Evolutionary conservation across 2,113 vertebrate genomes (phyloP).

Genomic region (Caretta caretta): DNA sequence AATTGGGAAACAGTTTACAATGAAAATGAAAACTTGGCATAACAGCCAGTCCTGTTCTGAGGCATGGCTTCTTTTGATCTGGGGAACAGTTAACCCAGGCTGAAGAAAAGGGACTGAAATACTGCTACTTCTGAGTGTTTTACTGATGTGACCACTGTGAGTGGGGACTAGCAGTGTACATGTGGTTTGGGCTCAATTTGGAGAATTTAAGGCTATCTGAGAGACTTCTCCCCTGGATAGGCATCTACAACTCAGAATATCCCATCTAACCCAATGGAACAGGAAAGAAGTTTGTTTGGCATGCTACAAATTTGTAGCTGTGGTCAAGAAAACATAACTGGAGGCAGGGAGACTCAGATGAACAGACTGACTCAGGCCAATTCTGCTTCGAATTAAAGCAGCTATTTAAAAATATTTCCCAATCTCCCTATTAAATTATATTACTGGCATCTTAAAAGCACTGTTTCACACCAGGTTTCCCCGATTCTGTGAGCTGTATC

Average conservation of each 20-base stretch:
- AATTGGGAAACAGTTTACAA: neutral
- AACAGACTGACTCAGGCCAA: neutral
- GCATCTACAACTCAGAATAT: neutral
- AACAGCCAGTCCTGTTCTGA: neutral
- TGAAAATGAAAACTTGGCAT: neutral
- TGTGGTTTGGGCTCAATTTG: neutral
- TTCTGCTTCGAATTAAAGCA: constrained; percentile 57
- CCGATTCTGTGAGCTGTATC: neutral
- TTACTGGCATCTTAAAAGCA: constrained; percentile 6
- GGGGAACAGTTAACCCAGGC: accelerated
- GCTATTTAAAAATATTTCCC: constrained; percentile 49
- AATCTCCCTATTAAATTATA: neutral
- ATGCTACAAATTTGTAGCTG: accelerated
- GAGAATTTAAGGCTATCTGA: neutral
- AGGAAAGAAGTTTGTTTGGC: neutral
- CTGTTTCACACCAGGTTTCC: neutral
- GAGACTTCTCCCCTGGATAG: neutral
- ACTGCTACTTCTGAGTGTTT: accelerated
- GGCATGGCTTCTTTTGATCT: accelerated
- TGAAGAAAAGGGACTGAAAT: accelerated
- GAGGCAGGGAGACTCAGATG: neutral
- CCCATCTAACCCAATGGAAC: neutral
- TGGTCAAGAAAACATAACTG: neutral
- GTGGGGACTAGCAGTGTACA: neutral
- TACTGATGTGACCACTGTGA: accelerated